Evolutionary conservation across 2,113 vertebrate genomes (phyloP), one percentile per base, ranked within the genome.

Genomic region (Rhombomys opimus): DNA sequence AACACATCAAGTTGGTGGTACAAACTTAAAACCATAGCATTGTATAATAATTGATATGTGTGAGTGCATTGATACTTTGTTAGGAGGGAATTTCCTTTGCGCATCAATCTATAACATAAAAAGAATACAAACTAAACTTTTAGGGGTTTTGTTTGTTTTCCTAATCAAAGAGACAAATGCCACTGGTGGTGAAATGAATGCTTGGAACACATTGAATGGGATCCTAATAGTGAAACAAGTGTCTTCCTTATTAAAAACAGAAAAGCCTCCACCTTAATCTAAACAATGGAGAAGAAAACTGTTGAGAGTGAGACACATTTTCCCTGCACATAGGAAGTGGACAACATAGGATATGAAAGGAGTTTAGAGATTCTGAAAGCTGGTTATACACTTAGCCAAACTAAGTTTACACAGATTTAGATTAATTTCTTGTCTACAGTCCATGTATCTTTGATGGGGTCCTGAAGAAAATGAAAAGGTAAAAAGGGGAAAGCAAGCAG

Each of bases 281-380:
- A 59, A 50, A 57, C 2, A 20, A 11, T 5, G 11, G n/a, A 20
- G 57, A 70, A 61, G 8, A 23, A 52, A 68, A 30, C 10, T 52
- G 22, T 5, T 17, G 1, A 7, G 1, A 4, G 20, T 32, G 61
- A n/a, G 89, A n/a, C 77, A 5, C 0, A 2, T 2, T 0, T 18
- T 50, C 35, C 2, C 41, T 70, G 15, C 30, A 35, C 5, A 4
- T 4, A 41, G 75, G 52, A 6, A 1, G 14, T 38, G 57, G 17
- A 1, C 15, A 23, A 20, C 2, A 23, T 17, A 11, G 80, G 68
- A 9, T 3, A 59, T 15, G 50, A 7, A 38, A 0, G 8, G 8
- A 50, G n/a, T 57, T 54, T 54, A 85, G 35, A 41, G 80, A 50
- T 75, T 46, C n/a, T 75, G 35, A 85, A 85, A 70, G 13, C 57